These are phyloP conservation scores for Helicoverpa assulta DNA, from an alignment of 2,888 invertebrate genomes.

Conservation along the genomic window DNA sequence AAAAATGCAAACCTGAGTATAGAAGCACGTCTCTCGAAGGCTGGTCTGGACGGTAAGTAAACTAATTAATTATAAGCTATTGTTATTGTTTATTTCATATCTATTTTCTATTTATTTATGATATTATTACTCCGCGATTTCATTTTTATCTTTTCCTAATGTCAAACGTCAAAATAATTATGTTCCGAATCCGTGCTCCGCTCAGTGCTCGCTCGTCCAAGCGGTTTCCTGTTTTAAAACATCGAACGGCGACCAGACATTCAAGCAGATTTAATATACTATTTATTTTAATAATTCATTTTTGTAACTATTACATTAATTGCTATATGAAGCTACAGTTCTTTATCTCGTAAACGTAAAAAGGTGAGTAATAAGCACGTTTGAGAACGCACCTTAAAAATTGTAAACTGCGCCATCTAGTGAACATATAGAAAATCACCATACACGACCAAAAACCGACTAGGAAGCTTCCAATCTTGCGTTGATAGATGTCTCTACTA, in stretches of 20 bases:
- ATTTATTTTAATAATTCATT: too few species aligned
- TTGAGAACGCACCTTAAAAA: conserved; percentile 20
- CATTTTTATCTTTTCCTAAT: background rate
- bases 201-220: background rate
- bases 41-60: conserved; percentile 83
- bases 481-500: conserved; percentile 32
- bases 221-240: background rate
- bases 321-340: too few species aligned
- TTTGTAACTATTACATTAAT: too few species aligned
- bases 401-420: conserved; percentile 40
- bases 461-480: background rate
- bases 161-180: conserved; percentile 42
- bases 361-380: background rate
- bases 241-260: background rate
- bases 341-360: too few species aligned
- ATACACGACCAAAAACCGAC: background rate
- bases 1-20: conserved; percentile 85
- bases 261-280: background rate
- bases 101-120: conserved; percentile 14
- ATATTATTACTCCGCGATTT: conserved; percentile 11
- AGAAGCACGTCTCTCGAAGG: conserved; percentile 85
- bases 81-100: conserved; percentile 8
- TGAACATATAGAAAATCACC: background rate
- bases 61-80: conserved; percentile 17
- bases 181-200: conserved; percentile 29